Base-by-base conservation (phyloP, 2,797 vertebrate species). In the Lophius americanus region DNA sequence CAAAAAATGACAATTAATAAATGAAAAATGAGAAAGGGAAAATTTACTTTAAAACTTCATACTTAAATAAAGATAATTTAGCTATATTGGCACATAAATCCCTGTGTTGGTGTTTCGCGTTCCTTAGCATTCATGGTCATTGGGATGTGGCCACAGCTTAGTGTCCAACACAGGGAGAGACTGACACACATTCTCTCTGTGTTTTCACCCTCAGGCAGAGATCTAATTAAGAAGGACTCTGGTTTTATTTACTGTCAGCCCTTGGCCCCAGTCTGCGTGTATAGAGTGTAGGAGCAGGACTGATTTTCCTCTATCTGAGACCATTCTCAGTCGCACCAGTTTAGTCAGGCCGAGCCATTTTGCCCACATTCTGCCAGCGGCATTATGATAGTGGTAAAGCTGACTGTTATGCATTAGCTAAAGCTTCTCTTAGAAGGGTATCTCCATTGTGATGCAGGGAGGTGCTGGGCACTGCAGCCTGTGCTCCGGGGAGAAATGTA, bases 171-270 rank as follows among this genome's bases (percentile, higher is more conserved):
- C 12, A 43, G 73, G 51, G 73, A 80, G 65, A 89, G 84, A 85
- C 82, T 91, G 91, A 92, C 91, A 92, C 88, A 92, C 86, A 91
- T 91, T 92, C 77, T 72, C 57, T 74, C 67, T 82, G 83, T 73
- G 86, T 66, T 88, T 85, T 78, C 77, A 77, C 85, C 91, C 88
- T 75, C 64, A 56, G 89, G 91, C 86, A 70, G 54, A 70, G 77
- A 87, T 87, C 88, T 92, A 92, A 92, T 92, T 91, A 92, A 88
- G 88, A 86, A 71, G 81, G 79, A 86, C 82, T 85, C 75, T 91
- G 76, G 82, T 87, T 92, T 85, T 92, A 90, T 91, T 90, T 90
- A 90, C 89, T 91, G 90, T 87, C 90, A 90, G 87, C 84, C 83
- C 64, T 68, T 81, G 84, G 85, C 85, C 83, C 56, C 73, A 83